Evolutionary conservation across 2,113 vertebrate genomes (phyloP), one percentile per base, ranked within the genome.

Genomic region (Pelodiscus sinensis): DNA sequence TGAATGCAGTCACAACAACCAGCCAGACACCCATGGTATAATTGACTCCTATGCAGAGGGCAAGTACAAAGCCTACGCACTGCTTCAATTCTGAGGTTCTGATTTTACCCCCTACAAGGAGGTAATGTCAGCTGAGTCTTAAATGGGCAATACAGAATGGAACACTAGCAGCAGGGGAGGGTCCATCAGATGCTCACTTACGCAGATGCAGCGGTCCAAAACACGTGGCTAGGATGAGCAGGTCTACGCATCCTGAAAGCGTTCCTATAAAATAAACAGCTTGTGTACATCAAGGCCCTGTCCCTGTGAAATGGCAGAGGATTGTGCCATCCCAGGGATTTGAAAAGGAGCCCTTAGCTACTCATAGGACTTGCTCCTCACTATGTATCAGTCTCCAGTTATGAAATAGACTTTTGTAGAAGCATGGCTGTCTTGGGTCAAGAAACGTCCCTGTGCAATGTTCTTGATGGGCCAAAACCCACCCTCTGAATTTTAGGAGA

Each of bases 231-330:
- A 24, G 3, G 38, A 50, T 25, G 22, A 44, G 21, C 22, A 44
- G 12, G 10, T 35, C 31, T 68, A 35, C 19, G 31, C 12, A 50
- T 50, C 68, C 88, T n/a, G 35, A 81, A 60, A 71, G 31, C 83
- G 38, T 79, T 79, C 75, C 7, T 0, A 1, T 55, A 0, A 2
- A 2, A 9, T 13, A 55, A 75, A 14, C 2, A 62, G 29, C 50
- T 25, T 75, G 24, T 44, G 21, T 25, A 25, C 22, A 50, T 24
- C 22, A 75, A 44, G 73, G 38, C 12, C 73, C 22, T 75, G 38
- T 50, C 44, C 38, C 73, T 75, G 12, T 75, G 38, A 50, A 75
- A 12, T 75, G 21, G 38, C 73, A 75, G 35, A 75, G 44, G 12
- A 75, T 50, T 75, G 35, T 73, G 21, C 21, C 35, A 19, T 38